Conservation (phyloP, 2,888 invertebrate species). For the Amiota communis region DNA sequence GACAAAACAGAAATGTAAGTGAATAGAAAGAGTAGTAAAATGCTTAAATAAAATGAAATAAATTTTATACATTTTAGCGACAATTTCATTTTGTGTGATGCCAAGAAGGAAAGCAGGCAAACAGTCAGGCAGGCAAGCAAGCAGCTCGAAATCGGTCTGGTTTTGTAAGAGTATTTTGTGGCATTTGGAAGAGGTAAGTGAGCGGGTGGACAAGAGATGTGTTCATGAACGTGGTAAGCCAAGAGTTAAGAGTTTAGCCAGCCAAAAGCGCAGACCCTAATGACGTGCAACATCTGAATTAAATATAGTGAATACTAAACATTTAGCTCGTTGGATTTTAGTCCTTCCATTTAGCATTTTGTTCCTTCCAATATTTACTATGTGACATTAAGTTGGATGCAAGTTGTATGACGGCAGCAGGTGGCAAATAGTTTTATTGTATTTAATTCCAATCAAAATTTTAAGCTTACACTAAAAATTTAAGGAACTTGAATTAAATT, state of each 20-base stretch:
- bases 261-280: constrained; percentile 1
- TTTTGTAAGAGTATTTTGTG: background rate
- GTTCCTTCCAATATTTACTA: background rate
- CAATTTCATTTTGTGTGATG: constrained; percentile 40
- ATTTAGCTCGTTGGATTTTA: background rate
- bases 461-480: no score
- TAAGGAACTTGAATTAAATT: no score
- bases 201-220: background rate
- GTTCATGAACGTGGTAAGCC: background rate
- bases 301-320: background rate
- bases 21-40: constrained; percentile 53
- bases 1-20: background rate
- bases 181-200: background rate
- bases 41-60: constrained; percentile 60
- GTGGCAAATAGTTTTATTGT: no score
- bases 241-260: constrained; percentile 3
- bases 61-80: constrained; percentile 59
- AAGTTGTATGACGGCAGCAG: background rate
- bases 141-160: background rate
- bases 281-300: constrained; percentile 9
- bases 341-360: background rate
- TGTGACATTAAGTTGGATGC: background rate
- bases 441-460: no score
- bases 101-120: background rate
- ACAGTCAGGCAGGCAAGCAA: background rate